Evolutionary conservation across 2,113 vertebrate species (phyloP).

Genomic region (Triplophysa rosa): DNA sequence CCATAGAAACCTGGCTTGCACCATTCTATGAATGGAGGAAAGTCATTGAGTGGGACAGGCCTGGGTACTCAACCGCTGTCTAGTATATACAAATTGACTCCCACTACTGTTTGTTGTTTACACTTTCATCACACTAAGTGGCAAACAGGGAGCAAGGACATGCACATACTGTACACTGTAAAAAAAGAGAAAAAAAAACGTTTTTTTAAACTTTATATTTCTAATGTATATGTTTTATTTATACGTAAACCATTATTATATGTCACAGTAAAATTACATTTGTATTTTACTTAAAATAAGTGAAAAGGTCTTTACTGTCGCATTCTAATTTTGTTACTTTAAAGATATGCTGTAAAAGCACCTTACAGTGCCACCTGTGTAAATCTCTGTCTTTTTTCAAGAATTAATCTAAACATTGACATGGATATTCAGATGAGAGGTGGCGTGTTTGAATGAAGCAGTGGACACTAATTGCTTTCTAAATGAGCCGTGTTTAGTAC

Average conservation of each 20-base stretch:
- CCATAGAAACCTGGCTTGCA: conserved; percentile 37
- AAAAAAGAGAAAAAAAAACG: neutral
- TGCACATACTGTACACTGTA: neutral
- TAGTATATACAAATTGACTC: conserved; percentile 27
- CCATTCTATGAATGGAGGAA: conserved; percentile 32
- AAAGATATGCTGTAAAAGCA: neutral
- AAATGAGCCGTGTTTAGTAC: conserved; percentile 38
- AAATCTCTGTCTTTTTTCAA: neutral
- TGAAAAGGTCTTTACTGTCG: neutral
- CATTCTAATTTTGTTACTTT: neutral
- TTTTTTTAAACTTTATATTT: neutral
- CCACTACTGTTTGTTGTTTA: conserved; percentile 17
- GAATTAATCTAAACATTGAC: neutral
- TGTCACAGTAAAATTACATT: too few species aligned
- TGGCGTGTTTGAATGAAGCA: neutral
- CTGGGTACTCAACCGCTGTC: neutral
- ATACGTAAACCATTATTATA: too few species aligned
- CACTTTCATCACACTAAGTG: neutral
- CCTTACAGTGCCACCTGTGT: neutral
- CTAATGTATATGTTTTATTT: neutral
- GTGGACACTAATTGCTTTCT: conserved; percentile 46
- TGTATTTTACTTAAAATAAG: too few species aligned
- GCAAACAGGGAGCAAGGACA: neutral
- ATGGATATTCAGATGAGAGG: neutral
- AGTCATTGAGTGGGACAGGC: conserved; percentile 10